Conservation (phyloP, 2,888 invertebrate genomes). For the Andrena chrysosceles region DNA sequence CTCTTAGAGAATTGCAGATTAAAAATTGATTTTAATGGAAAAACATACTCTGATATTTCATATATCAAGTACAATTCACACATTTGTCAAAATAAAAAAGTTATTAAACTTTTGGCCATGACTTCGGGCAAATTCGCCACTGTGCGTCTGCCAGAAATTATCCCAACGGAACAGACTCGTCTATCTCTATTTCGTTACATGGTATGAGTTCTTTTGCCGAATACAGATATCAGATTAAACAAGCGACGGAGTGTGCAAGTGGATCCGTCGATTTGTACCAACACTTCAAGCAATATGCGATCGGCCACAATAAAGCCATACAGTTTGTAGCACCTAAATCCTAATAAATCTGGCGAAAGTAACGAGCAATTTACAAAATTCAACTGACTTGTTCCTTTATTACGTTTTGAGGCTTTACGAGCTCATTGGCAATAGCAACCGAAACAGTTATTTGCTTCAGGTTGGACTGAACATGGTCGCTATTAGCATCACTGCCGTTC, state of each 20-base stretch:
- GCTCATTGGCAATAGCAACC: background rate
- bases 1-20: no score
- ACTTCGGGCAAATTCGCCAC: no score
- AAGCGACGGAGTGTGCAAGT: background rate
- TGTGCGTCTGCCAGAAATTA: no score
- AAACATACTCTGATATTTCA: no score
- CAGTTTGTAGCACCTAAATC: constrained; percentile 4
- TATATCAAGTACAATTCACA: no score
- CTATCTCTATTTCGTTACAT: no score
- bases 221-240: constrained; percentile 14
- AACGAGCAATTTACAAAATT: background rate
- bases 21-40: no score
- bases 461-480: background rate
- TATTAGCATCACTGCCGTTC: background rate
- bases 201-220: background rate
- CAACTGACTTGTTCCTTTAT: background rate
- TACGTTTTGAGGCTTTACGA: constrained; percentile 21
- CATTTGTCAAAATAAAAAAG: no score
- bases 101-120: no score
- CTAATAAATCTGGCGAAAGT: background rate
- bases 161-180: no score
- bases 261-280: background rate
- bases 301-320: constrained; percentile 5
- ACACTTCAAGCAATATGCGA: background rate
- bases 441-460: background rate